Evolutionary conservation across 2,797 vertebrate species (phyloP).

Genomic region (Furcifer pardalis): DNA sequence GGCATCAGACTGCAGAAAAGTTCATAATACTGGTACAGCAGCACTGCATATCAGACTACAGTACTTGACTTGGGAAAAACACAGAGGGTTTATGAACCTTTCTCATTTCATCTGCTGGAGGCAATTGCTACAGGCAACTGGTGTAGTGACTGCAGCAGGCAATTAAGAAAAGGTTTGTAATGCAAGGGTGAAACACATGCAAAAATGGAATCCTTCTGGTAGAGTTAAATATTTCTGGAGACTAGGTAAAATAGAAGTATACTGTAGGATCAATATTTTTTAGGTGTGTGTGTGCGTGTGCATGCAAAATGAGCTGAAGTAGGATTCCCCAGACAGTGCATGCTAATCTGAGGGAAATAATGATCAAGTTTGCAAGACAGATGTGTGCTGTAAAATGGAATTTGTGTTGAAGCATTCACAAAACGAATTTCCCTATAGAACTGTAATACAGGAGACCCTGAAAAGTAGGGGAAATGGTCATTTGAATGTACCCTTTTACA

Average conservation of each 20-base stretch:
- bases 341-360: background rate
- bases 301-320: background rate
- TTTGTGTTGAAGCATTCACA: background rate
- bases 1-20: background rate
- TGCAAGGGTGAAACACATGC: background rate
- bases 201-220: constrained; percentile 24
- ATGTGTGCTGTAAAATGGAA: background rate
- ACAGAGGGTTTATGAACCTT: background rate
- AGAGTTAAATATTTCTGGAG: background rate
- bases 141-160: background rate
- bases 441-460: background rate
- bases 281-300: too few relatives aligned
- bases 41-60: background rate
- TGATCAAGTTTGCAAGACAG: background rate
- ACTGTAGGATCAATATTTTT: constrained; percentile 26
- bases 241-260: background rate
- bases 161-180: background rate
- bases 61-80: background rate
- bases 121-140: background rate
- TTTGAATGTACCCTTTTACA: background rate
- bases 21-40: background rate
- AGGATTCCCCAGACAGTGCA: background rate
- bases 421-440: background rate
- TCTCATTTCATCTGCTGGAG: background rate
- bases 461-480: background rate